Conservation (phyloP, 1,140 invertebrate species). For the Magallana ariakensis region DNA sequence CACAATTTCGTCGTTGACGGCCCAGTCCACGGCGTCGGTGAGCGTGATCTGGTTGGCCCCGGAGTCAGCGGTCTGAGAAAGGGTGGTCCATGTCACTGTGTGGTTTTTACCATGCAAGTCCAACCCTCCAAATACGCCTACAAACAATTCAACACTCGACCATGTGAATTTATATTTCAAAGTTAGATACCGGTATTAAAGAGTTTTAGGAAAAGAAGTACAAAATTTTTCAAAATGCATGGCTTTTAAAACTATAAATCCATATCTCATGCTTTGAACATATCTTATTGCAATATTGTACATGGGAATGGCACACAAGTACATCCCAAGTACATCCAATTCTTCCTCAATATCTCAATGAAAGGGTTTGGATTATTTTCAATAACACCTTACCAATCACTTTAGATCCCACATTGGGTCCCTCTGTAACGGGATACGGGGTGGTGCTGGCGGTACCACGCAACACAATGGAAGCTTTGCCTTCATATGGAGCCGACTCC, state of each 20-base stretch:
- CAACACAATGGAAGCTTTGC: conserved; percentile 67
- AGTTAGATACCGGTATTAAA: too few species aligned
- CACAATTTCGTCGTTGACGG: conserved; percentile 72
- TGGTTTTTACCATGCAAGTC: conserved; percentile 74
- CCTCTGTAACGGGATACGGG: conserved; percentile 58
- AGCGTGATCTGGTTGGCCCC: conserved; percentile 70
- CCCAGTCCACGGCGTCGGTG: conserved; percentile 69
- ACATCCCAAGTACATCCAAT: too few species aligned
- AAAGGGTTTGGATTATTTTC: not conserved
- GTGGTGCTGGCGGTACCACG: conserved; percentile 67
- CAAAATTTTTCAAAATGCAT: not conserved
- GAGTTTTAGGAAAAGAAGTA: too few species aligned
- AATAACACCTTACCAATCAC: conserved; percentile 66
- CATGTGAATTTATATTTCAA: not conserved
- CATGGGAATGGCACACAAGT: too few species aligned
- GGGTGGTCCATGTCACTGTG: conserved; percentile 70
- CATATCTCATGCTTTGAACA: not conserved
- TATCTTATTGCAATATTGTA: too few species aligned
- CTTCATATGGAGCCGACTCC: conserved; percentile 63
- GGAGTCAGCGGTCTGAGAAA: conserved; percentile 65
- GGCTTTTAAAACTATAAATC: not conserved
- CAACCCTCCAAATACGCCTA: conserved; percentile 76
- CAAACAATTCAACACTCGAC: not conserved
- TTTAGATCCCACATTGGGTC: conserved; percentile 71
- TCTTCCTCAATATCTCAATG: not conserved